Evolutionary conservation across 2,888 invertebrate genomes (phyloP), one percentile per base, ranked within the genome.

Genomic region (Cryptus armator): DNA sequence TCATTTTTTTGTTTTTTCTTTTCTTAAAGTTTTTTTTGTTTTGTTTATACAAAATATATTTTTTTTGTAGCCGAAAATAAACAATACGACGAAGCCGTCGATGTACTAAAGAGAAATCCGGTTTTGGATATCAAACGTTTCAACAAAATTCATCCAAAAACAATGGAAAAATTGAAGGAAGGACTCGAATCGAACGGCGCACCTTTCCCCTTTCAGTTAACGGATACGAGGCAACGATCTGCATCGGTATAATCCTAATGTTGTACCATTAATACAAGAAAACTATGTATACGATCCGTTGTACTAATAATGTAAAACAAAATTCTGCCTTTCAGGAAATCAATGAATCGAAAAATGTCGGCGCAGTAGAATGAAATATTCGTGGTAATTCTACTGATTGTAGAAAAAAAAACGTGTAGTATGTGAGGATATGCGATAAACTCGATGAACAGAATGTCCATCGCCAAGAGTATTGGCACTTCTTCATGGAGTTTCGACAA

Each of bases 201-300:
- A 77, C 3, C 32, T 1, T 66, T 87, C 29, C 84, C 87, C 7
- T 64, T 16, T 0, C 94, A 14, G 14, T 2, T 68, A 5, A 14
- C 66, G 14, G n/a, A 24, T 7, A 24, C n/a, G 14, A 66, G 16
- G 72, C 29, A 14, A 48, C 46, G 12, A 16, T 24, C 4, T 37
- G 14, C 6, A 29, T 5, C 59, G 32, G 64, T 62, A 62, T 62
- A 32, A 62, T 62, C 7, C 6, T 37, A 14, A n/a, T 14, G 14
- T 62, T 14, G 5, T 14, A 62, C 14, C 56, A 56, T 56, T 56
- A 5, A 24, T 19, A 24, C 12, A 12, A 24, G 3, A 1, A 56
- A 56, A 9, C 24, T 10, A 10, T 10, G 10, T 0, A 7, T 0
- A 6, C 24, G 19, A 56, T 56, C 37, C 37, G 37, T 7, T 7